phyloP scores from a whole-genome alignment of 2,888 invertebrate genomes.

The Phorcus lineatus region DNA sequence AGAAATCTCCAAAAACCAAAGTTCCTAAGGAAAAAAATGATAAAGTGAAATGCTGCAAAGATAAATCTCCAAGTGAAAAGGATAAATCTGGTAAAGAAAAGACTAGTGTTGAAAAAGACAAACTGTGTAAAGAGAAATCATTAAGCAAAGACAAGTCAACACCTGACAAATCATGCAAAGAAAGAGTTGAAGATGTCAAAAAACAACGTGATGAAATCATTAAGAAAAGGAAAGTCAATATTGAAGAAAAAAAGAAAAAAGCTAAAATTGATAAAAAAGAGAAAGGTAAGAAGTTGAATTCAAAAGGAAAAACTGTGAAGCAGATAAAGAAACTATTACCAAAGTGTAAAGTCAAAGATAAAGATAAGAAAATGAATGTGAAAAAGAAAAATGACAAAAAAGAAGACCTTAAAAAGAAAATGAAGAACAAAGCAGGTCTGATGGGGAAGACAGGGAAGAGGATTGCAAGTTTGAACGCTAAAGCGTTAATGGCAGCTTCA shows the following conservation, averaged over 20 bases:
- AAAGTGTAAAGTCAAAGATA: conserved; percentile 23
- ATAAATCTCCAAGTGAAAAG: background rate
- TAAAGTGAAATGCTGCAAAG: background rate
- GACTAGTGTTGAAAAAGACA: background rate
- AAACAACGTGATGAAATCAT: background rate
- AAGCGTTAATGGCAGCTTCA: conserved; percentile 37
- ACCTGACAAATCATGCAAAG: conserved; percentile 28
- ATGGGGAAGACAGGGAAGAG: conserved; percentile 30
- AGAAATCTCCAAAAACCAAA: background rate
- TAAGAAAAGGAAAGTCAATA: conserved; percentile 8
- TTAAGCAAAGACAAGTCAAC: conserved; percentile 8
- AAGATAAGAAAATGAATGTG: background rate
- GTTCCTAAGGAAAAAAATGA: background rate
- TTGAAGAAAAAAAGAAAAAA: conserved; percentile 22
- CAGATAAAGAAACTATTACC: conserved; percentile 33
- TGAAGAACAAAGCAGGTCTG: conserved; percentile 18
- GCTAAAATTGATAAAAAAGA: conserved; percentile 23
- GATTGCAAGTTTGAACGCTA: conserved; percentile 40
- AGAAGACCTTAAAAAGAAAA: conserved; percentile 7
- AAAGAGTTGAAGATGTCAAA: background rate
- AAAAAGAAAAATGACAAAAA: background rate
- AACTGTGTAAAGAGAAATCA: background rate
- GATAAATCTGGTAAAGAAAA: background rate
- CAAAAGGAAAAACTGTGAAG: conserved; percentile 17
- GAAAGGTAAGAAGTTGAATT: conserved; percentile 13